Evolutionary conservation across 2,888 invertebrate species (phyloP).

Genomic region (Oconnorella tubifera): DNA sequence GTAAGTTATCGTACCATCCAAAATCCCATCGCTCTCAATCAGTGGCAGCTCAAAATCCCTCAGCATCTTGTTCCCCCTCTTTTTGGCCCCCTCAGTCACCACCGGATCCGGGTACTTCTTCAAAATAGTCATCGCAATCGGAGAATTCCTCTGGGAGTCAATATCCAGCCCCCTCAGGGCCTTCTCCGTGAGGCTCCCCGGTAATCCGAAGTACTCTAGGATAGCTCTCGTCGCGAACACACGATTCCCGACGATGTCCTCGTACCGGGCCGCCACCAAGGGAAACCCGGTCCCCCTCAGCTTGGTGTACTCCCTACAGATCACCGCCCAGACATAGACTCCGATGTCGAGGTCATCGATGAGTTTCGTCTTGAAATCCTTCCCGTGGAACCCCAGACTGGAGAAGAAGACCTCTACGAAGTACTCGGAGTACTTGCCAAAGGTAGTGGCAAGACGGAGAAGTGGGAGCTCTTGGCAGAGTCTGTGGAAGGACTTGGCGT

Average conservation of each 20-base stretch:
- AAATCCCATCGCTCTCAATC: too few species aligned
- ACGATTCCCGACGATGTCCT: constrained; percentile 9
- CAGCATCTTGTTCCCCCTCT: neutral
- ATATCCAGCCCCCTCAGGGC: constrained; percentile 11
- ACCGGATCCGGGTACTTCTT: constrained; percentile 2
- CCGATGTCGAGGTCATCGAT: constrained; percentile 1
- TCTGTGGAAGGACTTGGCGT: constrained; percentile 22
- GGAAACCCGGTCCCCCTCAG: constrained; percentile 2
- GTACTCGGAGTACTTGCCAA: too few species aligned
- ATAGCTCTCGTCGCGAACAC: constrained; percentile 1
- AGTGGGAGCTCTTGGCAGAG: constrained; percentile 12
- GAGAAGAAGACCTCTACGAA: neutral
- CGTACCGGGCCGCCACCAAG: constrained; percentile 10
- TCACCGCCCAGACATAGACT: too few species aligned
- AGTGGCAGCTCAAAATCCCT: neutral
- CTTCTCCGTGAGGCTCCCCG: neutral
- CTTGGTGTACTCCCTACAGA: too few species aligned
- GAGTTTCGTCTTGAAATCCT: constrained; percentile 6
- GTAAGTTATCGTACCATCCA: too few species aligned
- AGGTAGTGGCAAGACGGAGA: neutral
- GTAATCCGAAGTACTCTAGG: constrained; percentile 8
- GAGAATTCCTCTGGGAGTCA: constrained; percentile 10
- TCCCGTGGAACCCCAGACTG: constrained; percentile 12
- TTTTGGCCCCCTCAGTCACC: neutral
- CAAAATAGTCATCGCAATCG: neutral